Percentiles rank a stretch among this genome's conserved stretches.
phyloP scores from a whole-genome alignment of 2,888 invertebrate species.

The Mongoloraphidia duomilia region DNA sequence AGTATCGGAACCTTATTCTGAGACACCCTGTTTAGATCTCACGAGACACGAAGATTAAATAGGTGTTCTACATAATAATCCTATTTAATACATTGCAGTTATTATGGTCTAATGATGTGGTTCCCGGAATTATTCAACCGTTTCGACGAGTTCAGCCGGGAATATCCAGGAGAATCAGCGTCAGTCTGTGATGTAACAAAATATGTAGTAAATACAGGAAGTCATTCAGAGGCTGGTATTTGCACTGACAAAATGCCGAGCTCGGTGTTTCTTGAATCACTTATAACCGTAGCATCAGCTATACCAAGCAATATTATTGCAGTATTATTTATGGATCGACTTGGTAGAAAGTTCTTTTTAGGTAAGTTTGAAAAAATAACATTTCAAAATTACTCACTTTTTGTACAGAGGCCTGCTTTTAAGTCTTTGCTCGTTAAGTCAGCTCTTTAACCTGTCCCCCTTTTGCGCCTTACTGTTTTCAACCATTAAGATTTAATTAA shows the following conservation, averaged over 20 bases:
- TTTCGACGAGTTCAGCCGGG: slow-evolving; percentile 63
- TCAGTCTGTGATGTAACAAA: slow-evolving; percentile 64
- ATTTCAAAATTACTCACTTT: neutral
- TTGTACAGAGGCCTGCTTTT: neutral
- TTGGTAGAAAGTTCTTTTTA: slow-evolving; percentile 73
- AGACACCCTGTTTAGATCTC: no score
- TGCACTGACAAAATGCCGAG: slow-evolving; percentile 63
- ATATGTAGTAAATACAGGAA: slow-evolving; percentile 55
- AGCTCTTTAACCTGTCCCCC: no score
- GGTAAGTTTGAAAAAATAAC: slow-evolving; percentile 32
- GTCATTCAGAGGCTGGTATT: slow-evolving; percentile 38
- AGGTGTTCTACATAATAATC: no score
- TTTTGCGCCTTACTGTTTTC: no score
- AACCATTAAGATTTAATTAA: no score
- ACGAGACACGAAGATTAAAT: no score
- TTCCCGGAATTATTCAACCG: slow-evolving; percentile 89
- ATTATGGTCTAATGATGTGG: slow-evolving; percentile 95
- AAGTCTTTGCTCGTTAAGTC: no score
- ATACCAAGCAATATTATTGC: slow-evolving; percentile 76
- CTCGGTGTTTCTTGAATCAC: slow-evolving; percentile 70
- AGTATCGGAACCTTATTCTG: no score
- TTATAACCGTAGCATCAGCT: slow-evolving; percentile 75
- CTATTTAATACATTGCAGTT: slow-evolving; percentile 34
- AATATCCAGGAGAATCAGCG: slow-evolving; percentile 49
- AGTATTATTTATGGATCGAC: slow-evolving; percentile 65